phyloP scores from a whole-genome alignment of 2,113 vertebrate species.

The Hippocampus guttulatus region DNA sequence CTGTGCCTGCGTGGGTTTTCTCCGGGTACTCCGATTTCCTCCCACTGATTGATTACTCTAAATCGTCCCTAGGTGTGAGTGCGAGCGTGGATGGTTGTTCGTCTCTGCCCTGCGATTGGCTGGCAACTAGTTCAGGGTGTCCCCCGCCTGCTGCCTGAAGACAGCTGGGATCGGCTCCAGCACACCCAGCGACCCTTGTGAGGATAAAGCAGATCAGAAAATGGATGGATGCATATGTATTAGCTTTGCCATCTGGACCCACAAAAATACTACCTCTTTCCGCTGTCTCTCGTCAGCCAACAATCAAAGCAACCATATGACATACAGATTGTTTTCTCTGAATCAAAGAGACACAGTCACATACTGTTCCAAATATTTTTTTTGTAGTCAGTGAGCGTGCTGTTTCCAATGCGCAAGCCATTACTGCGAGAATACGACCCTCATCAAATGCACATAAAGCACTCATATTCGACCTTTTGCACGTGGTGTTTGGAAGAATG shows the following conservation, averaged over 20 bases:
- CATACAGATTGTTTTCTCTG: neutral
- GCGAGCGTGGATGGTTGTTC: too few species aligned
- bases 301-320: neutral
- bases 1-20: too few species aligned
- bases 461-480: constrained; percentile 17
- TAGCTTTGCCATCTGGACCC: neutral
- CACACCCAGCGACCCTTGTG: too few species aligned
- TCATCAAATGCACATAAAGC: neutral
- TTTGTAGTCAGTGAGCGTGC: neutral
- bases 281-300: neutral
- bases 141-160: too few species aligned
- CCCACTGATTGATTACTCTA: too few species aligned
- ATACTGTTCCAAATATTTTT: neutral
- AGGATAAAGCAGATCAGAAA: too few species aligned
- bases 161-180: too few species aligned
- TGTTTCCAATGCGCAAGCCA: neutral
- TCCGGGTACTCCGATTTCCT: too few species aligned
- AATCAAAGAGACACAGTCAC: neutral
- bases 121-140: too few species aligned
- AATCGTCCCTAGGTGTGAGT: too few species aligned
- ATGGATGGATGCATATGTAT: neutral
- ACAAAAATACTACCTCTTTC: neutral
- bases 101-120: too few species aligned
- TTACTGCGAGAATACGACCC: too few species aligned
- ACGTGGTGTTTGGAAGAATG: constrained; percentile 13